Conservation (phyloP, 2,888 invertebrate species). For the Latrodectus hesperus region DNA sequence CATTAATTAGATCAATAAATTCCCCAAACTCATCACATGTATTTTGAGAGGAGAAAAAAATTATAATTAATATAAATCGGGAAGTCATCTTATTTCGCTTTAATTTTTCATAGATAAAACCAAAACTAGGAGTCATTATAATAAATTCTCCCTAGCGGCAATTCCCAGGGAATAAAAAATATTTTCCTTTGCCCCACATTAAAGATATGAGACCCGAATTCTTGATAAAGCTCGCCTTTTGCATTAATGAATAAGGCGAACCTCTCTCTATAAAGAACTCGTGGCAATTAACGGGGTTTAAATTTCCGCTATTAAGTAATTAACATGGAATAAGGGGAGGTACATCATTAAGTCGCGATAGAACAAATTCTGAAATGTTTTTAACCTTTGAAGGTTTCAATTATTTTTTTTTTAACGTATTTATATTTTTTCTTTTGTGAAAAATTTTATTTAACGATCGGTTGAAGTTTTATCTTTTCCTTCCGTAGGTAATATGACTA, state of each 20-base stretch:
- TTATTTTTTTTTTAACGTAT: not conserved
- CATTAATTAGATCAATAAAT: slow-evolving; percentile 37
- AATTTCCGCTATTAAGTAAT: slow-evolving; percentile 66
- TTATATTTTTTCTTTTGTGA: slow-evolving; percentile 14
- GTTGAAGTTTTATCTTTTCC: slow-evolving; percentile 36
- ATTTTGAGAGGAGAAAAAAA: not conserved
- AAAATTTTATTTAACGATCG: slow-evolving; percentile 39
- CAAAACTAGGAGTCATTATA: slow-evolving; percentile 7
- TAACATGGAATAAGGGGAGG: slow-evolving; percentile 36
- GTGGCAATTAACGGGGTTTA: slow-evolving; percentile 55
- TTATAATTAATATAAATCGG: not conserved
- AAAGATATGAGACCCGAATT: slow-evolving; percentile 8
- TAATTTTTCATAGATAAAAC: not conserved
- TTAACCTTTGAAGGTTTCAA: slow-evolving; percentile 23
- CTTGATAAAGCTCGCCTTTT: slow-evolving; percentile 16
- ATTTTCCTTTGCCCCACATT: slow-evolving; percentile 8
- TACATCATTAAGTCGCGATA: slow-evolving; percentile 24
- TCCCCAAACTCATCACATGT: slow-evolving; percentile 14
- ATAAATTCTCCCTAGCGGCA: slow-evolving; percentile 41
- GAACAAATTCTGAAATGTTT: slow-evolving; percentile 43
- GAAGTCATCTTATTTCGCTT: slow-evolving; percentile 31
- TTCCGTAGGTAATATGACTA: slow-evolving; percentile 22
- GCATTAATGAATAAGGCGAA: slow-evolving; percentile 43
- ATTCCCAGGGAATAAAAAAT: slow-evolving; percentile 18
- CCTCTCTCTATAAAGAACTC: slow-evolving; percentile 31